Base-by-base conservation (phyloP, 2,113 vertebrate species). In the Mustela nigripes region DNA sequence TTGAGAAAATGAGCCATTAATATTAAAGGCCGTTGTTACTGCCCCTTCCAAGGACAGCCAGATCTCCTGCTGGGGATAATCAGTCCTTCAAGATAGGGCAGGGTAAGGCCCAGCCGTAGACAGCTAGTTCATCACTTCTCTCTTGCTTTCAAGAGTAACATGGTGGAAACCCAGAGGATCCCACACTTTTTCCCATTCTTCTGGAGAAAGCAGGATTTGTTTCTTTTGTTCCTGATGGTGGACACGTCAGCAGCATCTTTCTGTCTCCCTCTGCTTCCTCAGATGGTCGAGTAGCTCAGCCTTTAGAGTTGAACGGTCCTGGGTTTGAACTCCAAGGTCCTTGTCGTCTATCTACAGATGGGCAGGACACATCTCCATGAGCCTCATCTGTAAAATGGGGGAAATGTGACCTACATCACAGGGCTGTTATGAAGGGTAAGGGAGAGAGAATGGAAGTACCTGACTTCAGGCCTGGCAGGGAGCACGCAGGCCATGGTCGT, bases 1-100 rank as follows among this genome's bases (percentile, higher is more conserved):
- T 92, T 87, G 79, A 83, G 92, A 95, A 87, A 94, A 79, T 21
- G 62, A 56, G n/a, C 73, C 11, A 14, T 39, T 96, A 45, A 21
- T 48, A 36, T 28, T 24, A 56, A 60, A 91, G 28, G 65, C 67
- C 89, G 69, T 8, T 21, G 71, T 42, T 83, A 76, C 36, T 56
- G 16, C 21, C 67, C 48, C 22, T 63, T 94, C 85, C 69, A 71
- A 42, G 62, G 15, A 71, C 14, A 95, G 92, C 48, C 82, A 45
- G 89, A 71, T 7, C 60, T 83, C 60, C 63, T 60, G 45, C 26
- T 11, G 8, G 36, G 69, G 67, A 36, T 74, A 65, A 36, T 24
- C 87, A 60, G 79, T 86, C 73, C 85, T 39, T 56, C 39, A 22
- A 85, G 92, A 65, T 8, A 69, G 45, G 74, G 56, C 48, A 21